Conservation (phyloP, 2,888 invertebrate species). For the Catocala fraxini region DNA sequence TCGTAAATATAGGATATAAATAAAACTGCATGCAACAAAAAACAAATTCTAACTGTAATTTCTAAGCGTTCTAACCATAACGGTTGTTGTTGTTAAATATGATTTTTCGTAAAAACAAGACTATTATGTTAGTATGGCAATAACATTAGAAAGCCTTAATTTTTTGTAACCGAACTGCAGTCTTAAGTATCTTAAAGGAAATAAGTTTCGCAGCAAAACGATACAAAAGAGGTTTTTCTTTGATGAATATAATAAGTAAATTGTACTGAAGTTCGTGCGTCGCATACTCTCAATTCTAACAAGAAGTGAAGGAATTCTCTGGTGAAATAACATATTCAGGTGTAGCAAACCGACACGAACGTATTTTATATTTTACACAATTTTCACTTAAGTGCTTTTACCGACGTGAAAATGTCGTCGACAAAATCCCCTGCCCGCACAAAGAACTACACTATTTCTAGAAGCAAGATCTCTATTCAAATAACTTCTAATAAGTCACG, state of each 20-base stretch:
- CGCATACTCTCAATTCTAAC: constrained; percentile 14
- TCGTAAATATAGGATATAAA: no score
- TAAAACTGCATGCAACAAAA: no score
- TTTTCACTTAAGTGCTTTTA: constrained; percentile 46
- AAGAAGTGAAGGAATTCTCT: constrained; percentile 11
- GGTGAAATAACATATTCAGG: constrained; percentile 24
- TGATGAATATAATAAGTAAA: not conserved
- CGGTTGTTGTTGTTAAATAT: no score
- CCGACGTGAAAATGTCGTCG: constrained; percentile 34
- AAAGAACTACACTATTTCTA: constrained; percentile 29
- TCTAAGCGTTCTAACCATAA: no score
- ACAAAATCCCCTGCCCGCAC: constrained; percentile 35
- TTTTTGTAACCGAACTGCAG: no score
- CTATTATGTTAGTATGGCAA: no score
- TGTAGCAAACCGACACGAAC: constrained; percentile 14
- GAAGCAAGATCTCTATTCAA: constrained; percentile 26
- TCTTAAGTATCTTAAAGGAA: no score
- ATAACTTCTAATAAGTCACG: constrained; percentile 25
- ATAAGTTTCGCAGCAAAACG: no score
- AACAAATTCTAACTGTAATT: no score
- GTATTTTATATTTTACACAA: constrained; percentile 39
- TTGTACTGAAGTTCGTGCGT: not conserved
- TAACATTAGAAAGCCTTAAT: no score
- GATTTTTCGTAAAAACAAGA: no score
- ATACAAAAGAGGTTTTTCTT: not conserved